A percentile compares a stretch with the other conserved stretches of the same genome.
phyloP scores from a whole-genome alignment of 2,113 vertebrate genomes.

The Muntiacus muntjak region DNA sequence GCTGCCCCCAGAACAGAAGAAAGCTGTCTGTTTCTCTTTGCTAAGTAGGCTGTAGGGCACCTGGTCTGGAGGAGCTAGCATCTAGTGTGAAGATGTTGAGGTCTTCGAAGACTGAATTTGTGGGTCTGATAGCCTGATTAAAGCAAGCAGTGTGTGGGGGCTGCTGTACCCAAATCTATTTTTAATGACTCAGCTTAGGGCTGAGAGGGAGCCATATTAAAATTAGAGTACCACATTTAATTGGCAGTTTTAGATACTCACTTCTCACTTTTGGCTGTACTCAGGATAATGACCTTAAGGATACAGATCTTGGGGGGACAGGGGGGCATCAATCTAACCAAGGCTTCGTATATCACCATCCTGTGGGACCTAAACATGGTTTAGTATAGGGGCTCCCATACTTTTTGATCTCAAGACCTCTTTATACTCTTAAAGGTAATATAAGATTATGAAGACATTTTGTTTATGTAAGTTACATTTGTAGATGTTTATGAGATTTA shows the following conservation, averaged over 20 bases:
- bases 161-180: slow-evolving; percentile 32
- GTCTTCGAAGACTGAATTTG: slow-evolving; percentile 1
- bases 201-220: background rate
- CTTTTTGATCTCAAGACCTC: background rate
- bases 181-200: slow-evolving; percentile 52
- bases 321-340: background rate
- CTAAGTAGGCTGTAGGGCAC: background rate
- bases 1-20: background rate
- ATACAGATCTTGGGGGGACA: background rate
- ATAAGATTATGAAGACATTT: background rate
- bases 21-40: slow-evolving; percentile 11
- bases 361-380: background rate
- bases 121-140: slow-evolving; percentile 37
- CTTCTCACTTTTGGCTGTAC: background rate
- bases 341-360: background rate
- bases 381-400: background rate
- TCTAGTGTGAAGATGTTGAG: slow-evolving; percentile 14
- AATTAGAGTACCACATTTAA: slow-evolving; percentile 41
- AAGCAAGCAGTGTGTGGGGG: background rate
- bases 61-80: slow-evolving; percentile 13
- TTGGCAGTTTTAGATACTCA: slow-evolving; percentile 19
- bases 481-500: background rate
- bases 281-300: background rate
- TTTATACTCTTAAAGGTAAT: background rate
- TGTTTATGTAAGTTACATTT: background rate